phyloP scores from a whole-genome alignment of 2,888 invertebrate species.

The Matsumyia berberina region DNA sequence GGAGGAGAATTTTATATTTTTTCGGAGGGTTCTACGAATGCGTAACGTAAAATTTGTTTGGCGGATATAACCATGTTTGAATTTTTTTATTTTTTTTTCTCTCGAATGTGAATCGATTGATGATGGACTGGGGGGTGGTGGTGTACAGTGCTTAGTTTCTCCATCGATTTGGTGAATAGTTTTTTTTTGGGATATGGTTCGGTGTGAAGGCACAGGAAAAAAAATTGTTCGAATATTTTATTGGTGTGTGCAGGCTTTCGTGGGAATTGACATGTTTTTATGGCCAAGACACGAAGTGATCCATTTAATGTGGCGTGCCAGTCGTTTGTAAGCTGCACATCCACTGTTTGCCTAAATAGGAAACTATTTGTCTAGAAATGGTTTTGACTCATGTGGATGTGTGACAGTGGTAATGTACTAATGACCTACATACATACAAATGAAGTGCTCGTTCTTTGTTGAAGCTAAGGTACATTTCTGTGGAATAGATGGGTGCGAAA shows the following conservation, averaged over 20 bases:
- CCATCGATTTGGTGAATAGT: constrained; percentile 4
- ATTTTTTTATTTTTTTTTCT: constrained; percentile 10
- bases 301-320: constrained; percentile 18
- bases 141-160: too few species aligned
- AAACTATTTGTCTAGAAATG: constrained; percentile 28
- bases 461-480: too few species aligned
- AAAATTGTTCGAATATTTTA: background rate
- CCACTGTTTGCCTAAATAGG: background rate
- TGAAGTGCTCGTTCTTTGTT: constrained; percentile 6
- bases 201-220: background rate
- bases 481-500: background rate
- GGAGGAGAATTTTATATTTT: constrained; percentile 30
- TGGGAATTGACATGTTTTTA: constrained; percentile 23
- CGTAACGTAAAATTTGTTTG: constrained; percentile 59
- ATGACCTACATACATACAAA: constrained; percentile 28
- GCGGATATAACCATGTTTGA: constrained; percentile 17
- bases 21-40: constrained; percentile 45
- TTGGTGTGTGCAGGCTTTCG: background rate
- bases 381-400: constrained; percentile 16
- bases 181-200: background rate
- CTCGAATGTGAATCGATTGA: constrained; percentile 12
- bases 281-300: constrained; percentile 29
- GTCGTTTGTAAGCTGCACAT: constrained; percentile 9
- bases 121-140: background rate
- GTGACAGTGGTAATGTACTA: constrained; percentile 10